Base-by-base conservation (phyloP, 1,140 invertebrate genomes). In the Lanistes nyassanus region DNA sequence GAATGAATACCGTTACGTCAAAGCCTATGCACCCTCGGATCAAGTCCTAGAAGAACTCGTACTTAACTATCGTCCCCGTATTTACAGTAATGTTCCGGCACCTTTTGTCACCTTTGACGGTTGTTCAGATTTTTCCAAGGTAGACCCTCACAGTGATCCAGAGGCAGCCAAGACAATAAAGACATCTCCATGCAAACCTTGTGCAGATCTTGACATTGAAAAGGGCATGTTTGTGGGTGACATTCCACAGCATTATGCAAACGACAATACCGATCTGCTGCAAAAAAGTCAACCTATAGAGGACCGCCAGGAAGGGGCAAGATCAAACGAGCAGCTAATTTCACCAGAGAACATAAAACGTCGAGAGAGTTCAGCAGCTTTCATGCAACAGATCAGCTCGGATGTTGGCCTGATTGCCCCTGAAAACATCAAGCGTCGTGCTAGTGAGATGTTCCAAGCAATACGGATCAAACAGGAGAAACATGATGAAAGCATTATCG, bases 41-140 rank as follows among this genome's bases (percentile, higher is more conserved):
- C 7, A 37, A 13, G 37, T 56, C 23, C 3, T 72, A 3, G 70
- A 72, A 19, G 70, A 72, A 31, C 29, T 72, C 5, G 55, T 72
- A 11, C 55, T 72, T 2, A 19, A 72, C 55, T 72, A 72, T 56
- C 34, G 70, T 19, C 56, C 70, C 13, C 21, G 9, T 16, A 47
- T 72, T 39, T 62, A 36, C 37, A 42, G 55, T 5, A 26, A 9
- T 23, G 21, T 26, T 2, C 70, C 70, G 1, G 26, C 13, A n/a
- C 34, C 55, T 39, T 9, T 29, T 23, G 36, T 39, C 9, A 19
- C 65, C 65, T 47, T 47, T 47, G 42, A 47, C 42, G 9, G 42
- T 16, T 16, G 19, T 47, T 47, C 42, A 16, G 2, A 13, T 47
- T 47, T 16, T 3, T 16, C 19, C 0, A 16, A 47, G 42, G 5